phyloP scores from a whole-genome alignment of 2,113 vertebrate genomes.

The Speoplatyrhinus poulsoni region DNA sequence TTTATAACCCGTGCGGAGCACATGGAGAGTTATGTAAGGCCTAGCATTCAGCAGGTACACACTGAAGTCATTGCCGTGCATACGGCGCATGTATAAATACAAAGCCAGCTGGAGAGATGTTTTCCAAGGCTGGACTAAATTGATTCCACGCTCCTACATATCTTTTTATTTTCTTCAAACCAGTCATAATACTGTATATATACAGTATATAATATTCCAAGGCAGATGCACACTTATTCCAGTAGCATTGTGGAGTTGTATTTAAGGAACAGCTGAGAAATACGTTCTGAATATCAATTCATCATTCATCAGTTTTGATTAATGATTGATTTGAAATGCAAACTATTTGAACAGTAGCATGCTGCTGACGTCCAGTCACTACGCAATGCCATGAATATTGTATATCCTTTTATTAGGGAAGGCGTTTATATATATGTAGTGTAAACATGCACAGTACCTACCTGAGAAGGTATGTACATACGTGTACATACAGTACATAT shows the following conservation, averaged over 20 bases:
- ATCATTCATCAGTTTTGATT: neutral
- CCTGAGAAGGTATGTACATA: too few species aligned
- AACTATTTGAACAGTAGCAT: neutral
- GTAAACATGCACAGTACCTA: too few species aligned
- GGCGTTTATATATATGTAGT: too few species aligned
- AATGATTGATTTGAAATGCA: neutral
- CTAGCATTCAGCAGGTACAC: constrained; percentile 54
- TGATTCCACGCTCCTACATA: constrained; percentile 35
- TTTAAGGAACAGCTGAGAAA: neutral
- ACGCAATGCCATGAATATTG: too few species aligned
- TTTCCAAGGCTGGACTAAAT: constrained; percentile 34
- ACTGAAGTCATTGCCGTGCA: constrained; percentile 53
- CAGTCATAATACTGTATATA: constrained; percentile 16
- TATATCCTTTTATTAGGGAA: too few species aligned
- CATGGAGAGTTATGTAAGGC: constrained; percentile 70
- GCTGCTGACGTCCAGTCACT: constrained; percentile 21
- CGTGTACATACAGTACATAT: too few species aligned
- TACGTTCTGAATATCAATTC: neutral
- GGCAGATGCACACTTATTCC: neutral
- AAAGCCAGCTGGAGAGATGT: constrained; percentile 39
- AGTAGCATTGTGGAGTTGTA: neutral
- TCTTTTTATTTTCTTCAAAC: constrained; percentile 10
- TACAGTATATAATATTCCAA: neutral
- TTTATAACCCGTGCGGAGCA: constrained; percentile 68
- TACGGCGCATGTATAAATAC: constrained; percentile 9